These are phyloP conservation scores for Nixonia krombeini DNA, from an alignment of 1,140 invertebrate genomes.

Conservation along the genomic window DNA sequence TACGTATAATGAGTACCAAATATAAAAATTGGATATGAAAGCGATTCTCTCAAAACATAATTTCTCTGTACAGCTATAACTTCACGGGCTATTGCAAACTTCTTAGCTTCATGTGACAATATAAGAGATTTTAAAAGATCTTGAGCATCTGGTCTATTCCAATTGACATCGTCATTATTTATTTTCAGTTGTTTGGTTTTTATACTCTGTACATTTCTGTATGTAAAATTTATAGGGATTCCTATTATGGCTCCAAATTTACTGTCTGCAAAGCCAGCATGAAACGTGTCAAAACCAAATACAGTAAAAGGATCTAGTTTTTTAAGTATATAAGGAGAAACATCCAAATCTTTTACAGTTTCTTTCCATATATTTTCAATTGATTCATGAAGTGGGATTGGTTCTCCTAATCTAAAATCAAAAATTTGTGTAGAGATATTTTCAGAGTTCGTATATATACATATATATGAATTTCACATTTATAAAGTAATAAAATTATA, in stretches of 20 bases:
- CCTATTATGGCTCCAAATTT: constrained; percentile 75
- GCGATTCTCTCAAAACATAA: constrained; percentile 61
- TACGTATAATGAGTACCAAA: constrained; percentile 67
- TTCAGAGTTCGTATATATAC: no score
- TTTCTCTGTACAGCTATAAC: constrained; percentile 75
- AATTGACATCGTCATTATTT: constrained; percentile 73
- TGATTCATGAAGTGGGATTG: constrained; percentile 60
- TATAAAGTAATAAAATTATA: constrained; percentile 1
- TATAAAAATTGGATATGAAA: constrained; percentile 56
- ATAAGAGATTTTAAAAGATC: constrained; percentile 77
- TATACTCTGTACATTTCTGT: constrained; percentile 65
- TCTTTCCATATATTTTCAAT: constrained; percentile 65
- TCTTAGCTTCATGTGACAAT: constrained; percentile 80
- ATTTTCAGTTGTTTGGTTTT: constrained; percentile 72
- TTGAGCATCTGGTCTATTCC: constrained; percentile 75
- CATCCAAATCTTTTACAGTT: constrained; percentile 71
- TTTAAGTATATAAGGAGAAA: constrained; percentile 59
- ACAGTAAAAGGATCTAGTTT: constrained; percentile 74
- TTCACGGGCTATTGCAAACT: constrained; percentile 84
- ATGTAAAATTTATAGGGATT: constrained; percentile 76
- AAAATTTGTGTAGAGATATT: neutral
- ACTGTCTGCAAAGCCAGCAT: constrained; percentile 67
- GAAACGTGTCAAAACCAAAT: constrained; percentile 76
- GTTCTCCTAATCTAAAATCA: constrained; percentile 55
- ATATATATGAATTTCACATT: neutral